These are phyloP conservation scores for Harpagifer antarcticus DNA, from an alignment of 2,797 vertebrate genomes.

Conservation along the genomic window DNA sequence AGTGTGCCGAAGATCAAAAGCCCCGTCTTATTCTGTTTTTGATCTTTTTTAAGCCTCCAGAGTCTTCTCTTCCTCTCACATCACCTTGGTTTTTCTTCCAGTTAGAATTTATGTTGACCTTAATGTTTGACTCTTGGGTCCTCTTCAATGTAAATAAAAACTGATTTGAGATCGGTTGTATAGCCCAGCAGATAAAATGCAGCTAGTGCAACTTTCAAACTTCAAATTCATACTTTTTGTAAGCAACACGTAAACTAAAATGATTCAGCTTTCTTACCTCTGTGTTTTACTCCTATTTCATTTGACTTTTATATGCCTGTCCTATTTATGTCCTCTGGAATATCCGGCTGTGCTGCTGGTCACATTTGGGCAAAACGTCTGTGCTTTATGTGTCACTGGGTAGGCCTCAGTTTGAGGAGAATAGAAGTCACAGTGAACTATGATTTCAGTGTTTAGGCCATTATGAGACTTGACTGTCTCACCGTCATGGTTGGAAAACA, in stretches of 20 bases:
- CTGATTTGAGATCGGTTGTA: conserved; percentile 52
- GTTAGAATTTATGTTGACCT: conserved; percentile 41
- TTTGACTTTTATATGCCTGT: conserved; percentile 62
- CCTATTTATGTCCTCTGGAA: conserved; percentile 72
- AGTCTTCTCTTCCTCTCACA: conserved; percentile 19
- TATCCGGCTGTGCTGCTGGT: conserved; percentile 61
- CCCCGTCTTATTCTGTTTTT: conserved; percentile 2
- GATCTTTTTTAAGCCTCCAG: neutral
- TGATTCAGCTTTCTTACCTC: conserved; percentile 43
- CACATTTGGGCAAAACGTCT: conserved; percentile 42
- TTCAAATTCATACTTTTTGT: conserved; percentile 62
- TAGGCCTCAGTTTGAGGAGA: conserved; percentile 48
- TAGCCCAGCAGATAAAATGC: conserved; percentile 57
- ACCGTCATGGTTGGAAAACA: conserved; percentile 33
- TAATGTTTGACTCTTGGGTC: conserved; percentile 18
- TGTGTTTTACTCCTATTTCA: conserved; percentile 42
- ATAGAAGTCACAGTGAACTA: conserved; percentile 47
- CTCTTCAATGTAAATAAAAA: conserved; percentile 66
- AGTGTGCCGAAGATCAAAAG: conserved; percentile 38
- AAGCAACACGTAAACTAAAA: conserved; percentile 50
- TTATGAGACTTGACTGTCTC: conserved; percentile 36
- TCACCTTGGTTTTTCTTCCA: conserved; percentile 23
- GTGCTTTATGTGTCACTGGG: conserved; percentile 60
- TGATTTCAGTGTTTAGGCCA: conserved; percentile 47
- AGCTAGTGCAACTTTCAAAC: conserved; percentile 57